These are phyloP conservation scores for Trematomus loennbergii DNA, from an alignment of 2,113 vertebrate genomes.

Conservation along the genomic window DNA sequence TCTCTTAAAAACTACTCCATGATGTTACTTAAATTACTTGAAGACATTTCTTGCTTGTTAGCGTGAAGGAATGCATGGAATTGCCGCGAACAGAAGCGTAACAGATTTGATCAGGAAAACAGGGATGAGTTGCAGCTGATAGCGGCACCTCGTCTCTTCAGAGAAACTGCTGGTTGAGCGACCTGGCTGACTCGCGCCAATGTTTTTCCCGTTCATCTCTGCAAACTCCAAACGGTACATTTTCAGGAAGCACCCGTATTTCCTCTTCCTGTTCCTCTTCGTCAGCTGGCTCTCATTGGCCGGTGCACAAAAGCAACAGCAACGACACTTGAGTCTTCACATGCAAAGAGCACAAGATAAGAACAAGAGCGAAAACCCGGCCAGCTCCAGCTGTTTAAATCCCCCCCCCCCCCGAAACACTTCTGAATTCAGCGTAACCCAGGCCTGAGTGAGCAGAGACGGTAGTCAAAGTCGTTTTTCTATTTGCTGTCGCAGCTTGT, in stretches of 20 bases:
- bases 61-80: constrained; percentile 43
- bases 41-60: constrained; percentile 20
- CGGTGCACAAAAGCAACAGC: constrained; percentile 36
- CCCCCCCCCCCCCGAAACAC: constrained; percentile 27
- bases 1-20: not conserved
- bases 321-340: constrained; percentile 59
- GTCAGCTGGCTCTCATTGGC: constrained; percentile 25
- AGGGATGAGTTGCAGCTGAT: constrained; percentile 45
- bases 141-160: constrained; percentile 42
- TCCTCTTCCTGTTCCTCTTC: constrained; percentile 66
- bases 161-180: constrained; percentile 23
- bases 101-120: constrained; percentile 29
- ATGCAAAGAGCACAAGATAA: constrained; percentile 65
- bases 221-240: not conserved
- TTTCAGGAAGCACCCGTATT: constrained; percentile 68
- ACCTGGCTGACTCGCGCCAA: constrained; percentile 21
- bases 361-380: constrained; percentile 53
- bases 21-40: not conserved
- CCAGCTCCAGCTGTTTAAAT: constrained; percentile 43
- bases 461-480: constrained; percentile 57
- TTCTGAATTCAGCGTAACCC: constrained; percentile 45
- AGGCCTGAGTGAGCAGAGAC: constrained; percentile 64
- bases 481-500: constrained; percentile 34
- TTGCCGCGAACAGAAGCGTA: constrained; percentile 24
- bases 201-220: not conserved